Percentiles rank a stretch among this genome's conserved stretches.
These are phyloP conservation scores for Mirza zaza DNA, from an alignment of 2,113 vertebrate genomes.

Conservation along the genomic window DNA sequence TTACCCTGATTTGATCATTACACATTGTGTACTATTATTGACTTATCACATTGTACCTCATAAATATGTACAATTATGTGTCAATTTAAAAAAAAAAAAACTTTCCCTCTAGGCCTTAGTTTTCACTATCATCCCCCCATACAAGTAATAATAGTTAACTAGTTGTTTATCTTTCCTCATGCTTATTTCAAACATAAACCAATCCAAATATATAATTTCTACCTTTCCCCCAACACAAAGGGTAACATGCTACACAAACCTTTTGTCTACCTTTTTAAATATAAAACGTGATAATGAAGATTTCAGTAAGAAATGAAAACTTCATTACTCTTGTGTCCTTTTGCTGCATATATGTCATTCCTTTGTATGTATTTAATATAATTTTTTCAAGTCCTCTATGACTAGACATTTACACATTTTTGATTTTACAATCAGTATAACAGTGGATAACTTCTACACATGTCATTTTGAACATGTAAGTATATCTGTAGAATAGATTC, in stretches of 20 bases:
- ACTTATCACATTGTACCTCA: background rate
- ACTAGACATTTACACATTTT: background rate
- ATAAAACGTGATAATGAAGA: background rate
- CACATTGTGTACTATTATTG: background rate
- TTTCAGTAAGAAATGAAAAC: background rate
- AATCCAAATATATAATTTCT: background rate
- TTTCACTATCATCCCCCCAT: background rate
- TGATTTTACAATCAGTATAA: background rate
- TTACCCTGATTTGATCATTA: background rate
- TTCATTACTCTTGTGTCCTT: background rate
- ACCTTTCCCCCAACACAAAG: background rate
- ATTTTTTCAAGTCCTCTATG: slow-evolving; percentile 45
- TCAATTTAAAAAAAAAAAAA: background rate
- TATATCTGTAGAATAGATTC: background rate
- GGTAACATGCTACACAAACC: background rate
- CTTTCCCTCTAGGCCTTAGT: background rate
- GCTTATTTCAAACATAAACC: background rate
- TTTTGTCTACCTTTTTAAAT: background rate
- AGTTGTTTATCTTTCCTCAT: background rate
- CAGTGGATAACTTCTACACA: background rate
- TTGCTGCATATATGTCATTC: background rate
- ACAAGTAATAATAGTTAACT: background rate
- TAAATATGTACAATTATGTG: background rate
- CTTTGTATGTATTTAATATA: background rate
- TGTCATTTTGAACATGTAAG: background rate